Conservation (phyloP, 2,888 invertebrate genomes). For the Macrophya annulata region DNA sequence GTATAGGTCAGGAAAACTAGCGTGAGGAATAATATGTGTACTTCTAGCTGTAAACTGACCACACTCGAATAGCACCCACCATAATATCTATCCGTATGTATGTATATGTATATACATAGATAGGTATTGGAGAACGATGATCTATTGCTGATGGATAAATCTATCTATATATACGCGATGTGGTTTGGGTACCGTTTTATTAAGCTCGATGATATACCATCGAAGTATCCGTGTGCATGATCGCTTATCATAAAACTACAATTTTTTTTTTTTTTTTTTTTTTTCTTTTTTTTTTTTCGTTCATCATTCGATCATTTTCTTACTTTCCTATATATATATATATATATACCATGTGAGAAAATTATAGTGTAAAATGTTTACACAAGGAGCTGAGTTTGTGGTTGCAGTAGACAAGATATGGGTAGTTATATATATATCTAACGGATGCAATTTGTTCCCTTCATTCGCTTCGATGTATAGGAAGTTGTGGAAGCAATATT, state of each 20-base stretch:
- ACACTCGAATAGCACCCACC: constrained; percentile 61
- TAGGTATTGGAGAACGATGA: neutral
- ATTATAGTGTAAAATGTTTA: neutral
- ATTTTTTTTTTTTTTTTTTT: neutral
- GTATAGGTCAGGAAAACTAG: constrained; percentile 34
- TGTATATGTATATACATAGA: neutral
- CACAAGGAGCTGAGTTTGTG: neutral
- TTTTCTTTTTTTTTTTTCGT: neutral
- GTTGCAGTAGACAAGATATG: neutral
- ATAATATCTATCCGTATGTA: neutral
- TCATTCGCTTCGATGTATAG: neutral
- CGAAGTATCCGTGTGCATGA: neutral
- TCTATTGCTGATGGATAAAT: neutral
- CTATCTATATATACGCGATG: constrained; percentile 64
- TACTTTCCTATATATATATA: neutral
- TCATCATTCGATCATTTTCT: neutral
- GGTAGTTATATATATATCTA: neutral
- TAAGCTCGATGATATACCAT: neutral
- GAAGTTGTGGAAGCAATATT: neutral
- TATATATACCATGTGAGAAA: neutral
- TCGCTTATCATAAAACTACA: constrained; percentile 7
- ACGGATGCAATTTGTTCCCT: constrained; percentile 29
- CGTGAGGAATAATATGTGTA: neutral
- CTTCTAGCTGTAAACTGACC: constrained; percentile 75
- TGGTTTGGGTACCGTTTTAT: constrained; percentile 77